Base-by-base conservation (phyloP, 2,888 invertebrate species). In the Baccha elongata region DNA sequence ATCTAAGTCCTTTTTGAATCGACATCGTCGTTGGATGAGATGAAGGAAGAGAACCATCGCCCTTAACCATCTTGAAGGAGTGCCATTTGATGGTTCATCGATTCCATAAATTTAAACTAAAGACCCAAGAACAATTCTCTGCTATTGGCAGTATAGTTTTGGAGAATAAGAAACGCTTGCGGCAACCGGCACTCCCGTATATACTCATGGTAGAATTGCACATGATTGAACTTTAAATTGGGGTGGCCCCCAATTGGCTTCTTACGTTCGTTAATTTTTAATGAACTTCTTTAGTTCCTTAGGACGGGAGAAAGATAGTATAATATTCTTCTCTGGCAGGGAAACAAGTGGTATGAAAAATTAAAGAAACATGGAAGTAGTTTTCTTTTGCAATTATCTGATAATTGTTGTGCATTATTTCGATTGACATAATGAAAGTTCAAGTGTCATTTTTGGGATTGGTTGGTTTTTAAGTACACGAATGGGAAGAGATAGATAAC, bases 241-340 rank as follows among this genome's bases (percentile, higher is more conserved):
- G n/a, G 52, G 21, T n/a, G 53, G 17, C 15, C 11, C 35, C 37
- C 67, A 73, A 79, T 79, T 79, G 73, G 68, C 73, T 79, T 79
- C 19, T 68, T 64, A 64, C 26, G 44, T 73, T 73, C 79, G 67
- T 72, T 73, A 68, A 73, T 79, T 73, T 68, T 64, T 79, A 79
- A 79, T 73, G 73, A 79, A 73, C 55, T 79, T 79, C 53, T 32
- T 46, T 29, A 11, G 46, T 67, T 73, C 32, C 53, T 53, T n/a
- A 48, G 62, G 73, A 48, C 62, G 8, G 13, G 21, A 35, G 29
- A 50, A 37, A 40, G 3, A 3, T 35, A 19, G 7, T 11, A 19
- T 37, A 8, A 44, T 46, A 19, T 35, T 35, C 32, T 15, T 35
- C 10, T 21, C 6, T 4, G 2, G n/a, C n/a, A n/a, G n/a, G n/a